These are phyloP conservation scores for Terrapene triunguis DNA, from an alignment of 2,113 vertebrate species.

Conservation along the genomic window DNA sequence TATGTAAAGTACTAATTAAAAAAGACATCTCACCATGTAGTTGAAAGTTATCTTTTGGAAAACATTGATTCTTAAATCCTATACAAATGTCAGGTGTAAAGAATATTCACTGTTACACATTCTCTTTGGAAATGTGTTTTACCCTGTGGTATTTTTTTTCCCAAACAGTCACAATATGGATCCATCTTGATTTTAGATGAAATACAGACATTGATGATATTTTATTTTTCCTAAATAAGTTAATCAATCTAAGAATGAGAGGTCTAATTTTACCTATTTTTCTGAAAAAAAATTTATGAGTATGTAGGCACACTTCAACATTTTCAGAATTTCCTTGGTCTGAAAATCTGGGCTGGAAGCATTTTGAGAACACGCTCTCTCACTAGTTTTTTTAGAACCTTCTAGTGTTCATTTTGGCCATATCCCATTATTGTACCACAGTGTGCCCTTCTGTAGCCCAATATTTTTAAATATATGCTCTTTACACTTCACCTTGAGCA, in stretches of 20 bases:
- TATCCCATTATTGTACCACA: too few species aligned
- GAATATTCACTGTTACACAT: neutral
- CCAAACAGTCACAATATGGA: neutral
- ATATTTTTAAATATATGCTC: too few species aligned
- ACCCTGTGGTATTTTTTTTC: neutral
- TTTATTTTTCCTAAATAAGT: neutral
- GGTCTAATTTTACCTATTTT: neutral
- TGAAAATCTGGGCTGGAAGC: neutral
- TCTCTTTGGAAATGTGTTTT: neutral
- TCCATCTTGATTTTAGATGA: neutral
- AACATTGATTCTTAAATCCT: neutral
- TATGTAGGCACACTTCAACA: neutral
- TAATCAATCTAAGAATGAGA: neutral
- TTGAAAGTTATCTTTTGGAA: neutral
- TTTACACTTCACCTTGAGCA: too few species aligned
- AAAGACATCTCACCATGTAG: neutral
- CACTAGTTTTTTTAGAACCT: neutral
- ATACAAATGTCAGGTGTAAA: neutral
- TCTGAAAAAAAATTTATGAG: neutral
- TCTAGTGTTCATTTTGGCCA: too few species aligned
- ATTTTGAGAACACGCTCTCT: neutral
- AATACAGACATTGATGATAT: neutral
- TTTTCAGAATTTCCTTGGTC: neutral
- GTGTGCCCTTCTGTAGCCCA: neutral
- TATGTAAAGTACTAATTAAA: neutral